These are phyloP conservation scores for Stenchaetothrips biformis DNA, from an alignment of 2,888 invertebrate species.

Conservation along the genomic window DNA sequence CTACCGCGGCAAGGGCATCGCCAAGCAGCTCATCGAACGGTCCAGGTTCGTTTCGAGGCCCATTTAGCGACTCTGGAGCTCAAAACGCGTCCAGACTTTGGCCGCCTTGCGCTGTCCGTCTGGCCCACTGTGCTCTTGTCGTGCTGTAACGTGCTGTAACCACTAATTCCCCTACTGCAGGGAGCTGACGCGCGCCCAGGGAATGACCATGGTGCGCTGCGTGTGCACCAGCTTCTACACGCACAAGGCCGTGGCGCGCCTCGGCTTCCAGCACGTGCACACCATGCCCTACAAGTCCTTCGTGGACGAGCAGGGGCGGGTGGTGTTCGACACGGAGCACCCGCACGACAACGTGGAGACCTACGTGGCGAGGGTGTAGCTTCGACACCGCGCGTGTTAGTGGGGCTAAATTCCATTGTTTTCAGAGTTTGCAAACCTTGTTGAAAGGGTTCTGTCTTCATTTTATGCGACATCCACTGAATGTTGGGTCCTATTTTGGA, in stretches of 20 bases:
- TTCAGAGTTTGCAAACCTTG: no score
- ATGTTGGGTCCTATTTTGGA: no score
- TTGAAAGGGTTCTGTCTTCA: no score
- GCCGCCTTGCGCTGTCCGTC: no score
- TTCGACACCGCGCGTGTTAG: neutral
- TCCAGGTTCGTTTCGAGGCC: no score
- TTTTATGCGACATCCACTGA: no score
- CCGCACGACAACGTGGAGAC: slow-evolving; percentile 60
- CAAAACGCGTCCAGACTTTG: no score
- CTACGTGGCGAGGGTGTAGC: slow-evolving; percentile 44
- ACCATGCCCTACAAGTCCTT: slow-evolving; percentile 62
- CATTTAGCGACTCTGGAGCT: no score
- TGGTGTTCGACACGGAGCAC: slow-evolving; percentile 59
- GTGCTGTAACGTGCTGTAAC: neutral
- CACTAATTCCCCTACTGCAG: slow-evolving; percentile 50
- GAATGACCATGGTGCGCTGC: slow-evolving; percentile 59
- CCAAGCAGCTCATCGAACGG: slow-evolving; percentile 57
- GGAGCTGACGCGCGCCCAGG: slow-evolving; percentile 51
- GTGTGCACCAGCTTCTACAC: slow-evolving; percentile 74
- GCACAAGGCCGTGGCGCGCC: slow-evolving; percentile 63
- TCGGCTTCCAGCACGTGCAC: slow-evolving; percentile 66
- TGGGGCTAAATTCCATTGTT: neutral
- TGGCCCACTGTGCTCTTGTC: neutral
- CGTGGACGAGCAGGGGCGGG: slow-evolving; percentile 54
- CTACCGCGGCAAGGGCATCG: slow-evolving; percentile 65